Conservation (phyloP, 1,140 invertebrate genomes). For the Drosophila varians region DNA sequence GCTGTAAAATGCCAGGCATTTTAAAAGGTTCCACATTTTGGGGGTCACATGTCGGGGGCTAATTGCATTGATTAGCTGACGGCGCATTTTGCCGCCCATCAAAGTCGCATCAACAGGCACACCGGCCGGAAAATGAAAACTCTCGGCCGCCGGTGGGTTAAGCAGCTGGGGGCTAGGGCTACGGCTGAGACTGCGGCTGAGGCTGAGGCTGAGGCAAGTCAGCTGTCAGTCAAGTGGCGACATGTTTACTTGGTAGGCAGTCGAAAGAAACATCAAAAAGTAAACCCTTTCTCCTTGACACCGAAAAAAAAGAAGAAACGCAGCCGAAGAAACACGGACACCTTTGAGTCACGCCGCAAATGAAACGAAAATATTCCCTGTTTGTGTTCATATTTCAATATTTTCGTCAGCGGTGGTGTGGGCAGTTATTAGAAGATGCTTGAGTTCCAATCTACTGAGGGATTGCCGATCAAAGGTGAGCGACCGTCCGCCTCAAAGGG, state of each 20-base stretch:
- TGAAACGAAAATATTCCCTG: constrained; percentile 54
- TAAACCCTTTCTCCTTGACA: constrained; percentile 27
- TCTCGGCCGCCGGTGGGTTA: constrained; percentile 5
- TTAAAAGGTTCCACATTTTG: constrained; percentile 81
- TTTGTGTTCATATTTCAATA: constrained; percentile 81
- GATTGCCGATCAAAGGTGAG: constrained; percentile 53
- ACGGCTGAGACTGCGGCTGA: too few species aligned
- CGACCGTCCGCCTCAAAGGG: constrained; percentile 1
- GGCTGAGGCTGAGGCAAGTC: constrained; percentile 49
- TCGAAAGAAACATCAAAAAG: constrained; percentile 24
- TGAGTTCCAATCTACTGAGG: constrained; percentile 38
- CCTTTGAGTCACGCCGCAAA: constrained; percentile 47
- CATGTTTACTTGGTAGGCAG: constrained; percentile 72
- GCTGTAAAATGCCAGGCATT: constrained; percentile 75
- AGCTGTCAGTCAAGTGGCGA: constrained; percentile 80
- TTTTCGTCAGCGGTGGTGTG: constrained; percentile 40
- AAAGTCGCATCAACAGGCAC: constrained; percentile 39
- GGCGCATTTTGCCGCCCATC: constrained; percentile 76
- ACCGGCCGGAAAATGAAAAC: constrained; percentile 9
- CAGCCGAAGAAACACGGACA: constrained; percentile 26
- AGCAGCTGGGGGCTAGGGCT: not conserved
- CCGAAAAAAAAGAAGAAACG: constrained; percentile 9
- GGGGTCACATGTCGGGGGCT: constrained; percentile 68
- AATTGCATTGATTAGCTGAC: constrained; percentile 82
- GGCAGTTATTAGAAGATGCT: constrained; percentile 56